Base-by-base conservation (phyloP, 2,797 vertebrate genomes). In the Sylvia borin region DNA sequence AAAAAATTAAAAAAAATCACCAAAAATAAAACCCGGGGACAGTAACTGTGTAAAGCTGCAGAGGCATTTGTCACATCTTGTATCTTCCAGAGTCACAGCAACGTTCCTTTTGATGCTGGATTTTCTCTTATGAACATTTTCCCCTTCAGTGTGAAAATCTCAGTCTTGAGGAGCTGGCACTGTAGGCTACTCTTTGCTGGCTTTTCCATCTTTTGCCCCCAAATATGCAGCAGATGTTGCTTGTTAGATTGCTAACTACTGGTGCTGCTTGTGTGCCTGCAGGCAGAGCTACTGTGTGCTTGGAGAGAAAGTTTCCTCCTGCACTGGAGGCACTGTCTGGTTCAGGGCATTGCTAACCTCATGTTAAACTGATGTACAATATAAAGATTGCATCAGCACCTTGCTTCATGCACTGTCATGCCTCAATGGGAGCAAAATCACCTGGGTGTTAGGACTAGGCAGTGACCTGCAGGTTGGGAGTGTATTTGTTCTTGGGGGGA, bases 171-270 rank as follows among this genome's bases (percentile, higher is more conserved):
- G 40, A 76, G 31, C 42, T 85, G 71, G 31, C 40, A 54, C n/a
- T 40, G 19, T 31, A 68, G 38, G 25, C 53, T 83, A 67, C 19
- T 70, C 7, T 81, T 68, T 43, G 65, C 45, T 68, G 43, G 7
- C 16, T 71, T 90, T 94, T 81, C 73, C 26, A 40, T 73, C 57
- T 27, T 74, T 78, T 90, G 57, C 21, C 77, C 85, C 42, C 16
- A 95, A 64, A 88, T 14, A 53, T 51, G 29, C 47, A 76, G 73
- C 79, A 84, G 90, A 84, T 81, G 76, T 78, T 88, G 48, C 16
- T 78, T 51, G 43, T 83, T 72, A 70, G 58, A 25, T 70, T 55
- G 66, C 76, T 75, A 17, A 77, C 65, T 68, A 57, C 58, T 17
- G 14, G 45, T 11, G 40, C 34, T 34, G 62, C 32, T 77, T 81